Percentiles rank a stretch among this genome's conserved stretches.
Conservation (phyloP, 2,888 invertebrate species). For the Trissonchulus sp. region DNA sequence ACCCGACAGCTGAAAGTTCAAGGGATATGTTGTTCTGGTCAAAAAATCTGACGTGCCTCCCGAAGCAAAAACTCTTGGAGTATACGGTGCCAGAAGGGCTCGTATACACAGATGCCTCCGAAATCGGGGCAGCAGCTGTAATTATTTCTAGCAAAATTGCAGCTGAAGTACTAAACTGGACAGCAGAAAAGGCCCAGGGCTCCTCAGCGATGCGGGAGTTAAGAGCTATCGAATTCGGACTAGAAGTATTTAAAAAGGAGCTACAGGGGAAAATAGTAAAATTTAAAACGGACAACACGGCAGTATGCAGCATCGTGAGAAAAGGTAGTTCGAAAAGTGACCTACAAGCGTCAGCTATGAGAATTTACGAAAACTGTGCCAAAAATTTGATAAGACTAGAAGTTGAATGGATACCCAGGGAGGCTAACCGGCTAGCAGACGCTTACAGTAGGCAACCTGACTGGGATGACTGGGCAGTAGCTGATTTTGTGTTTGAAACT, state of each 20-base stretch:
- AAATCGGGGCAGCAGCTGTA: neutral
- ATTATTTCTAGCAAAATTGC: neutral
- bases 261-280: neutral
- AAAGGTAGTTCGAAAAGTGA: neutral
- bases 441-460: neutral
- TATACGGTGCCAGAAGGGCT: neutral
- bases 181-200: neutral
- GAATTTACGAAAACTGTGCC: neutral
- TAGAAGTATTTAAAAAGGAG: neutral
- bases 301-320: neutral
- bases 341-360: neutral
- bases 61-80: neutral
- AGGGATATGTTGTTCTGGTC: neutral
- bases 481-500: neutral
- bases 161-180: neutral
- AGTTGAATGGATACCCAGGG: neutral
- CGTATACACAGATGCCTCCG: neutral
- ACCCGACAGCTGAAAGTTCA: neutral
- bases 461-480: constrained; percentile 16
- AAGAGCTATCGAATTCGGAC: constrained; percentile 6
- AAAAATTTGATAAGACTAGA: neutral
- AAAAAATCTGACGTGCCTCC: neutral
- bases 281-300: neutral
- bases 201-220: neutral
- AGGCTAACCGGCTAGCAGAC: neutral